A percentile compares a stretch with the other conserved stretches of the same genome.
Evolutionary conservation across 2,888 invertebrate genomes (phyloP).

Genomic region (Aporophyla nigra): DNA sequence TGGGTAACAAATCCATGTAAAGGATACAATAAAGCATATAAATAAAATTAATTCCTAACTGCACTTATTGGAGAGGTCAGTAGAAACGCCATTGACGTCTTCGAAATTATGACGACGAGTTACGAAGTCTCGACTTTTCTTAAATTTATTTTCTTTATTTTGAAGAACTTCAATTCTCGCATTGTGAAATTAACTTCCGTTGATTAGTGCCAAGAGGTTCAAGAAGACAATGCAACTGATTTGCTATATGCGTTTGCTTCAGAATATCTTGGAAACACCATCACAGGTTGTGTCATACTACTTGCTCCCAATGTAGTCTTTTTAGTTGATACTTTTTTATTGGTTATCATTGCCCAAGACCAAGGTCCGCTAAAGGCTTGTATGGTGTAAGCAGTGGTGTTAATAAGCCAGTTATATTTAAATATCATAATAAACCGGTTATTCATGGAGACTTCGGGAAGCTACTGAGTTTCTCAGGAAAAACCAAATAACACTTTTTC

Average conservation of each 20-base stretch:
- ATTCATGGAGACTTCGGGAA: background rate
- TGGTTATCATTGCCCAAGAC: background rate
- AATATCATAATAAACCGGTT: background rate
- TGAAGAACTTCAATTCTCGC: background rate
- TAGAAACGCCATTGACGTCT: conserved; percentile 36
- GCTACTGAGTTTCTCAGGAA: background rate
- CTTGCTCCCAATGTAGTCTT: background rate
- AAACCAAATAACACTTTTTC: background rate
- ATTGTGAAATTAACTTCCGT: background rate
- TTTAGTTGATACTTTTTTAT: background rate
- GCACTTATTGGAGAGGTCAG: conserved; percentile 19
- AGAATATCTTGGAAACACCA: conserved; percentile 5
- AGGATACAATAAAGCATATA: too few relatives aligned
- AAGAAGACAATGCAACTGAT: conserved; percentile 4
- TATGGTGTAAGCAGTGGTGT: background rate
- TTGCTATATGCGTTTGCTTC: background rate
- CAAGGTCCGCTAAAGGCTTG: background rate
- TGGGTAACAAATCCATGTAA: too few relatives aligned
- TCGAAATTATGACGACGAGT: conserved; percentile 16
- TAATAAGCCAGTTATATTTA: background rate
- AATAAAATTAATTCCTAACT: too few relatives aligned
- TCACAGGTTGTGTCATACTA: conserved; percentile 13
- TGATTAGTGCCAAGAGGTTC: background rate
- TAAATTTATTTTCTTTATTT: background rate
- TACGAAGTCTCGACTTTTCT: conserved; percentile 5